These are phyloP conservation scores for Coleophora deauratella DNA, from an alignment of 2,888 invertebrate genomes.

Conservation along the genomic window DNA sequence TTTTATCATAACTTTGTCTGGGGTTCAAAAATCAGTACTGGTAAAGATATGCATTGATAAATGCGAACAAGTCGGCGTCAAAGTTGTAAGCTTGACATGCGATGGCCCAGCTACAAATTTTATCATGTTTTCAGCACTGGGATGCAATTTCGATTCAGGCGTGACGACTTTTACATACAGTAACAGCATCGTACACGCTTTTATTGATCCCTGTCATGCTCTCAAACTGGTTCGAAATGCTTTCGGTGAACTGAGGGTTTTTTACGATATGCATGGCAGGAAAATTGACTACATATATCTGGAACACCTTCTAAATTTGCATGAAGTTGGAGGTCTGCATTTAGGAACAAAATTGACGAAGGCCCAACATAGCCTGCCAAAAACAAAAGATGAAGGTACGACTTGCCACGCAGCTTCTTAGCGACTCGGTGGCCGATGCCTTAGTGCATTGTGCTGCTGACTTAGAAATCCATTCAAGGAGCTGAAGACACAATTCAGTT, in stretches of 20 bases:
- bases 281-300: slow-evolving; percentile 11
- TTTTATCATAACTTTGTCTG: slow-evolving; percentile 4
- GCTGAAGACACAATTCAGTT: slow-evolving; percentile 14
- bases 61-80: slow-evolving; percentile 5
- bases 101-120: slow-evolving; percentile 10
- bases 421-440: slow-evolving; percentile 12
- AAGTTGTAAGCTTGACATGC: slow-evolving; percentile 8
- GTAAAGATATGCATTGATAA: slow-evolving; percentile 4
- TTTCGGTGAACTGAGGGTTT: slow-evolving; percentile 13
- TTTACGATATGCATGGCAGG: slow-evolving; percentile 6
- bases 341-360: slow-evolving; percentile 7
- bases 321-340: too few species aligned
- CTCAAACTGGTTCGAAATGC: slow-evolving; percentile 15
- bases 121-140: slow-evolving; percentile 7
- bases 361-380: slow-evolving; percentile 7
- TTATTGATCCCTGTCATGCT: slow-evolving; percentile 14
- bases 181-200: background rate
- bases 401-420: slow-evolving; percentile 12
- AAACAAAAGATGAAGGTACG: slow-evolving; percentile 14
- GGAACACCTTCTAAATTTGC: slow-evolving; percentile 8
- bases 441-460: slow-evolving; percentile 3
- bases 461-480: slow-evolving; percentile 9
- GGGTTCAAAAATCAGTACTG: slow-evolving; percentile 5
- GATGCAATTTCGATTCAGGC: slow-evolving; percentile 4
- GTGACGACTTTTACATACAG: background rate